Base-by-base conservation (phyloP, 1,140 invertebrate species). In the Zaprionus taronus region DNA sequence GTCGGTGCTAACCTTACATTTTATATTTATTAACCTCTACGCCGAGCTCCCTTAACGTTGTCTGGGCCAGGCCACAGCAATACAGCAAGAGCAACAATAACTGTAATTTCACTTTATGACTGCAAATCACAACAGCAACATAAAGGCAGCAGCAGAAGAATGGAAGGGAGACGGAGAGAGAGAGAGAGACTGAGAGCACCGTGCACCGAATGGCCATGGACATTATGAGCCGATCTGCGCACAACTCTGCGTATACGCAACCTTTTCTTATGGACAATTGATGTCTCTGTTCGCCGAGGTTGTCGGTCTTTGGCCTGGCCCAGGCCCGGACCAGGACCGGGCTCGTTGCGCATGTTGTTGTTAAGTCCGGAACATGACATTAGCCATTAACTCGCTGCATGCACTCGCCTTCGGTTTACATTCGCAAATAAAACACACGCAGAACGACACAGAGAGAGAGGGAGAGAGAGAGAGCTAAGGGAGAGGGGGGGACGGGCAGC, bases 221-320 rank as follows among this genome's bases (percentile, higher is more conserved):
- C 80, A 79, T 81, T 81, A 79, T 72, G 77, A 77, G 74, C 68
- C 61, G 83, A 72, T 77, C 70, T 72, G 51, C 53, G 65, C 24
- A 74, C 72, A 80, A 76, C 64, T 56, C 56, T 90, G 86, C 85
- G 85, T 89, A 89, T 90, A 90, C 85, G 85, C 81, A 90, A 90
- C 86, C 85, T 90, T 91, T 91, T 85, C 85, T 90, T 90, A 85
- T 90, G 86, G 86, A 91, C 85, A 91, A 86, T 91, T 90, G 85
- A 91, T 90, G 85, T 91, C 79, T 85, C 81, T 73, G 77, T 79
- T 72, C 62, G 49, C n/a, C 17, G 67, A n/a, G 31, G 20, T 47
- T 60, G 28, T 12, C 77, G 72, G 67, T 75, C 51, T 58, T 78
- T 83, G 81, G 70, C 77, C 79, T 28, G 22, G 69, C 77, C 72